These are phyloP conservation scores for Nineta flava DNA, from an alignment of 2,888 invertebrate species.

Conservation along the genomic window DNA sequence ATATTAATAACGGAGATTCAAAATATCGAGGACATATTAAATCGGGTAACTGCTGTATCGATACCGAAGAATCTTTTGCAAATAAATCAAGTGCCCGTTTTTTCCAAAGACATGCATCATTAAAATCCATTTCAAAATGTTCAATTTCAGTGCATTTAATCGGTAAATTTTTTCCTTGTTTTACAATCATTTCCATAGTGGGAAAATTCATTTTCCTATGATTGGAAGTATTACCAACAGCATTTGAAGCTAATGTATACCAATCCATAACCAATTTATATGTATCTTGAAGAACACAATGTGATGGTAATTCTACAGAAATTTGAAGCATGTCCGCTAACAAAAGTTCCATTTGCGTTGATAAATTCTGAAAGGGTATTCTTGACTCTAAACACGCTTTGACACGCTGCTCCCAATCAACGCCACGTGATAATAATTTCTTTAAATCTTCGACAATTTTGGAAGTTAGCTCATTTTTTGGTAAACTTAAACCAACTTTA, in stretches of 20 bases:
- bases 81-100: conserved; percentile 66
- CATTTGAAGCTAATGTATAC: conserved; percentile 42
- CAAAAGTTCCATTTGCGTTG: conserved; percentile 32
- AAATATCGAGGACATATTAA: background rate
- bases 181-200: conserved; percentile 55
- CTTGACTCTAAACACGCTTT: conserved; percentile 35
- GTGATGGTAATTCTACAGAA: conserved; percentile 55
- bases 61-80: too few species aligned
- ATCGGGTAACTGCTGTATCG: conserved; percentile 9
- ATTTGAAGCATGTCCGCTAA: conserved; percentile 52
- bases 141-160: conserved; percentile 54
- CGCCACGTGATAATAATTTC: conserved; percentile 35
- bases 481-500: conserved; percentile 41
- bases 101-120: conserved; percentile 60
- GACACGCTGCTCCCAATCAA: conserved; percentile 54
- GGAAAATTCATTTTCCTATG: conserved; percentile 44
- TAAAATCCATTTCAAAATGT: conserved; percentile 53
- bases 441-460: conserved; percentile 44
- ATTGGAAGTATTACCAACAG: conserved; percentile 13
- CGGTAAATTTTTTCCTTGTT: conserved; percentile 53
- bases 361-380: conserved; percentile 33
- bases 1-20: background rate
- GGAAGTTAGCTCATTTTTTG: conserved; percentile 43
- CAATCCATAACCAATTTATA: conserved; percentile 50
- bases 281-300: conserved; percentile 49